Percentiles rank a stretch among this genome's conserved stretches.
phyloP scores from a whole-genome alignment of 2,888 invertebrate genomes.

The Piscicola geometra region DNA sequence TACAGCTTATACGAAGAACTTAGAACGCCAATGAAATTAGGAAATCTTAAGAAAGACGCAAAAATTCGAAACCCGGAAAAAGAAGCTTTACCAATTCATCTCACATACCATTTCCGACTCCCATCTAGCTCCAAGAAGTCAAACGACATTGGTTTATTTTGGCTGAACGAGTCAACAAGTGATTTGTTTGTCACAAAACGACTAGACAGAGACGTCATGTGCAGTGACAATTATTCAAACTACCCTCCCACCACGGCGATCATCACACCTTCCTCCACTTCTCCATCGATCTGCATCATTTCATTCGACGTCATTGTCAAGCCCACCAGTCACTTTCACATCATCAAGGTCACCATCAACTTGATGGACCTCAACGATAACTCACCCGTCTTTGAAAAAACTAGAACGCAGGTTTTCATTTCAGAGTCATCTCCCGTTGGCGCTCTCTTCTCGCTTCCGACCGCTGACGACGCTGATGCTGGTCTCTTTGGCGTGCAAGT shows the following conservation, averaged over 20 bases:
- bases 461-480: conserved; percentile 41
- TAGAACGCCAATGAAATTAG: conserved; percentile 3
- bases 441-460: conserved; percentile 37
- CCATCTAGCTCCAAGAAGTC: background rate
- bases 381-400: conserved; percentile 46
- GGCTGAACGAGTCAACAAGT: conserved; percentile 37
- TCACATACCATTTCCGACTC: background rate
- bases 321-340: conserved; percentile 42
- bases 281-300: conserved; percentile 33
- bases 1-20: conserved; percentile 20
- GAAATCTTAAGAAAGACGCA: conserved; percentile 11
- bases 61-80: background rate
- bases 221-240: background rate
- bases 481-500: conserved; percentile 36
- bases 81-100: background rate
- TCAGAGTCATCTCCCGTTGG: conserved; percentile 38
- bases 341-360: conserved; percentile 48
- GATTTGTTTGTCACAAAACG: conserved; percentile 35
- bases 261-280: conserved; percentile 41
- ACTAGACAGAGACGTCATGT: conserved; percentile 40
- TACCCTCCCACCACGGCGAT: background rate
- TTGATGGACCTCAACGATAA: conserved; percentile 52
- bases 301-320: conserved; percentile 38
- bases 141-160: conserved; percentile 25
- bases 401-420: conserved; percentile 31